phyloP scores from a whole-genome alignment of 2,888 invertebrate genomes.

The Rhingia rostrata region DNA sequence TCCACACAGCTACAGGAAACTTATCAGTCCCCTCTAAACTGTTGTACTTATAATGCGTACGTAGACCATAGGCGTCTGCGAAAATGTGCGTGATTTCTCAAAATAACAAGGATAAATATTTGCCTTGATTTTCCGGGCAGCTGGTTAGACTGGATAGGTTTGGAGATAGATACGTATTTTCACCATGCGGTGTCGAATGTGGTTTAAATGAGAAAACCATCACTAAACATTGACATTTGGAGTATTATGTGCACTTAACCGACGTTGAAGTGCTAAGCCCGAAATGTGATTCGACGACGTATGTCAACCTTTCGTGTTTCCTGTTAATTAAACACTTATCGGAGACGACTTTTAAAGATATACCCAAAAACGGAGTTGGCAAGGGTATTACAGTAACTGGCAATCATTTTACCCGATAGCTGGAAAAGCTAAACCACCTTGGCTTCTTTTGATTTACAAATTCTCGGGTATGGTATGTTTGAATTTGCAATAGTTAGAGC shows the following conservation, averaged over 20 bases:
- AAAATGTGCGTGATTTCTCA: conserved; percentile 16
- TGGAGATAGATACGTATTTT: conserved; percentile 38
- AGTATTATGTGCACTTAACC: conserved; percentile 1
- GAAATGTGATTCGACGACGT: conserved; percentile 10
- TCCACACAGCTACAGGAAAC: conserved; percentile 33
- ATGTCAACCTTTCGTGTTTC: no score
- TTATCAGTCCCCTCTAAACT: conserved; percentile 28
- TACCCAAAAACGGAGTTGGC: no score
- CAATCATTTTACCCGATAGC: no score
- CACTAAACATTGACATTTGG: conserved; percentile 33
- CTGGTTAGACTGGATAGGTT: conserved; percentile 41
- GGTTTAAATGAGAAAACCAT: conserved; percentile 57
- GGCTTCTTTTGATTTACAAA: no score
- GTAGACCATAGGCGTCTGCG: conserved; percentile 7
- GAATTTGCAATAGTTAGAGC: no score
- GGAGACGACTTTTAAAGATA: no score
- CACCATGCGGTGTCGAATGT: conserved; percentile 21
- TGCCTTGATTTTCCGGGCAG: conserved; percentile 27
- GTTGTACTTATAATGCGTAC: conserved; percentile 42
- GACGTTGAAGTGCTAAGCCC: background rate
- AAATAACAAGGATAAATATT: conserved; percentile 27
- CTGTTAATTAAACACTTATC: no score
- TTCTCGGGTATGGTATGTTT: no score
- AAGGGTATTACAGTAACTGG: no score
- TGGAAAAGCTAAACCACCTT: no score